Conservation (phyloP, 2,888 invertebrate genomes). For the Ernsta delagoae region DNA sequence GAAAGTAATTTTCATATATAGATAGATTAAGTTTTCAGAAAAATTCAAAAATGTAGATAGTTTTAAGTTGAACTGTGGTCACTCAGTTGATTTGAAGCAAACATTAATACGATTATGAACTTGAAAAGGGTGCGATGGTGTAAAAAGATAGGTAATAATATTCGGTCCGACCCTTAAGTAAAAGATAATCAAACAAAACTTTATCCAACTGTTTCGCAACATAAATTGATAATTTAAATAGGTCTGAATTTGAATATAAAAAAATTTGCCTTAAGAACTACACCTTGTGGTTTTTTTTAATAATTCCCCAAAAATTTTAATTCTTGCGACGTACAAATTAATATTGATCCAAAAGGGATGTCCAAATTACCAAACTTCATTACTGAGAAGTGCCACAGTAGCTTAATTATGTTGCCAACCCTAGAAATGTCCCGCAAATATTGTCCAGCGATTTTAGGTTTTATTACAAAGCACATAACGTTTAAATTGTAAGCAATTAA, state of each 20-base stretch:
- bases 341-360: not conserved
- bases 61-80: too few relatives aligned
- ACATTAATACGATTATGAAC: constrained; percentile 1
- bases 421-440: not conserved
- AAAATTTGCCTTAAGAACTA: not conserved
- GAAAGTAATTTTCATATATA: too few relatives aligned
- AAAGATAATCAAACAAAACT: constrained; percentile 4
- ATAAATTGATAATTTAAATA: too few relatives aligned
- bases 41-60: too few relatives aligned
- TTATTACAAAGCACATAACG: not conserved
- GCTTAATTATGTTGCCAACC: constrained; percentile 1
- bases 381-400: not conserved
- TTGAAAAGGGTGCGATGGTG: constrained; percentile 3
- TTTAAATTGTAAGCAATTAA: not conserved
- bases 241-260: not conserved
- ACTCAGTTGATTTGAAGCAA: not conserved
- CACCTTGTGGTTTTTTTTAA: not conserved
- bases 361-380: not conserved
- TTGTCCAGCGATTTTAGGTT: not conserved
- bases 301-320: not conserved
- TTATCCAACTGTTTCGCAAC: not conserved
- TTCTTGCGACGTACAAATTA: not conserved
- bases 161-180: not conserved
- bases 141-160: not conserved
- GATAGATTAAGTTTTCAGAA: too few relatives aligned